Base-by-base conservation (phyloP, 1,140 invertebrate genomes). In the Pachyrhynchus sulphureomaculatus region DNA sequence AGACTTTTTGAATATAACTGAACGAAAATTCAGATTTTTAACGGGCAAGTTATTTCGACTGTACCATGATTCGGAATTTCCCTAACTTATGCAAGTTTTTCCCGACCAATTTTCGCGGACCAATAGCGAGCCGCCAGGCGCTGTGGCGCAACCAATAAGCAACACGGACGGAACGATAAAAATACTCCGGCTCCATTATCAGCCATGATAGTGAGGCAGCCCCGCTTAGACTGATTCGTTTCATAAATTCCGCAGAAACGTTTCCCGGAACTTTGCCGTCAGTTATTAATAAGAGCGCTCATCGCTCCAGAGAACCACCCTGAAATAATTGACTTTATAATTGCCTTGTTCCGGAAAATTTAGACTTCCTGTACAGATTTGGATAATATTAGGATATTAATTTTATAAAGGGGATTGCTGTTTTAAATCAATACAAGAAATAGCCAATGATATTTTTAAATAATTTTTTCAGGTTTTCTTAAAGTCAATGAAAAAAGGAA, bases 151-250 rank as follows among this genome's bases (percentile, higher is more conserved):
- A 32, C 70, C 69, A 71, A 70, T 67, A 51, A 66, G 62, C 60
- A 54, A 21, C 37, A 53, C 36, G 54, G 44, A 65, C 33, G 26
- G 62, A 55, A 45, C 59, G 66, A 75, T 75, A 75, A 75, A 75
- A 75, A 75, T 75, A 71, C 70, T 71, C 70, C 49, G 66, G 70
- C 70, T 68, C 68, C 70, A 75, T 75, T 75, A 75, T 75, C 73
- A 68, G 70, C 73, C 73, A 75, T 75, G 73, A 75, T 75, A 75
- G 73, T 68, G 71, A 64, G 68, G 66, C 69, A 67, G 68, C 64
- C 68, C 72, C 69, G 70, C 66, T 67, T 68, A 67, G 69, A 69
- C 68, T 67, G 68, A 71, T 72, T 70, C 69, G 60, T 72, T 74
- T 70, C 69, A 74, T 74, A 74, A 72, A 72, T 71, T 65, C 66